Evolutionary conservation across 2,113 vertebrate species (phyloP).

Genomic region (Perca fluviatilis): DNA sequence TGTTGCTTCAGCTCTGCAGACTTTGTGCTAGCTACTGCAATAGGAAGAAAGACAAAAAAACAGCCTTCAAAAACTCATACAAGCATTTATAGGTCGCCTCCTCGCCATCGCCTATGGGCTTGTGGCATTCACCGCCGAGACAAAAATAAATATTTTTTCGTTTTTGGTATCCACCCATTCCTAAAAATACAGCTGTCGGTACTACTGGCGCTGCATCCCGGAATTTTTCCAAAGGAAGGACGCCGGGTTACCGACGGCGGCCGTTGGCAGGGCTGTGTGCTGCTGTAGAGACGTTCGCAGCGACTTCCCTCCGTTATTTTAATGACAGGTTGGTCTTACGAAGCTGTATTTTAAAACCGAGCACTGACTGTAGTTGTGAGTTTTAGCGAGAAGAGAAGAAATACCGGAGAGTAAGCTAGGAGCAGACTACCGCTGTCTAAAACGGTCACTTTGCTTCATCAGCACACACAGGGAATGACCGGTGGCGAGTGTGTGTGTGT

Average conservation of each 20-base stretch:
- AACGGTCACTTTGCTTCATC: conserved; percentile 76
- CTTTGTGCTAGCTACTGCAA: conserved; percentile 44
- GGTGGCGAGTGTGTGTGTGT: neutral
- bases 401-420: conserved; percentile 1
- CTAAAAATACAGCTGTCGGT: conserved; percentile 81
- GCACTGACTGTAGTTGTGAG: neutral
- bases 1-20: conserved; percentile 71
- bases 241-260: conserved; percentile 56
- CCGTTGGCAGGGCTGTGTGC: conserved; percentile 2
- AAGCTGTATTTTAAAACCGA: neutral
- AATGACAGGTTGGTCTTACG: conserved; percentile 39
- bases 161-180: conserved; percentile 83
- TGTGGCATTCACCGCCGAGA: conserved; percentile 76
- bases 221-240: conserved; percentile 62
- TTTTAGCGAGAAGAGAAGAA: neutral
- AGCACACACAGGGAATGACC: conserved; percentile 54
- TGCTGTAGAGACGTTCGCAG: neutral
- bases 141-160: conserved; percentile 84
- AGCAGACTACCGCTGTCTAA: conserved; percentile 56
- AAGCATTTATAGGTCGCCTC: conserved; percentile 67
- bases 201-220: conserved; percentile 69
- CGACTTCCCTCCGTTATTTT: conserved; percentile 39
- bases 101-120: conserved; percentile 64
- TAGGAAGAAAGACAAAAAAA: neutral
- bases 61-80: conserved; percentile 23